Base-by-base conservation (phyloP, 2,888 invertebrate species). In the Catocala fraxini region DNA sequence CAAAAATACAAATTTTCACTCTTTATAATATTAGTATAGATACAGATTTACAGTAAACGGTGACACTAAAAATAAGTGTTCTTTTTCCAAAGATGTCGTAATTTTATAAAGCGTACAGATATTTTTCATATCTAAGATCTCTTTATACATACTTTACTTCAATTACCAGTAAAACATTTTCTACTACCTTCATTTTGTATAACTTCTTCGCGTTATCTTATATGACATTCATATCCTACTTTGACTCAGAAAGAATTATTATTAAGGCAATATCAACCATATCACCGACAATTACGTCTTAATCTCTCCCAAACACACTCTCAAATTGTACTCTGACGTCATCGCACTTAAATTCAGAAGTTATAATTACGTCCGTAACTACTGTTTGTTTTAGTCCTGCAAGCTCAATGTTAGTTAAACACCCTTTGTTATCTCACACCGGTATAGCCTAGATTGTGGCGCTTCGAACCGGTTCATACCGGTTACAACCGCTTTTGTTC, bases 371-470 rank as follows among this genome's bases (percentile, higher is more conserved):
- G 56, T 59, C 54, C 49, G 51, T 57, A 63, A 59, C 54, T 33
- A 57, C 65, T 64, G 69, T 69, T 74, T 59, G 67, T 63, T 69
- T 63, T 63, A 73, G 59, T 41, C 63, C 60, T 63, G 64, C 68
- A 59, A 73, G 71, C 77, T 66, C 65, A 65, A 76, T 71, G 59
- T 64, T 71, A 61, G 71, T 77, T 74, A 68, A 71, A 72, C 63
- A 76, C 59, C 68, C 73, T 73, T 68, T 78, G 78, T 77, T 77
- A 76, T 76, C 76, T 70, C 68, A 65, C 59, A 73, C 76, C 61
- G 71, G 75, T 71, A 65, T 69, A 68, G 70, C 57, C 73, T 73
- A 69, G 76, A 75, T 73, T 68, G 65, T 51, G 51, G 65, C 73
- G 67, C 70, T 67, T 61, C 54, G 59, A 69, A 75, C 71, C 52